Conservation (phyloP, 2,888 invertebrate genomes). For the Chorisops tibialis region DNA sequence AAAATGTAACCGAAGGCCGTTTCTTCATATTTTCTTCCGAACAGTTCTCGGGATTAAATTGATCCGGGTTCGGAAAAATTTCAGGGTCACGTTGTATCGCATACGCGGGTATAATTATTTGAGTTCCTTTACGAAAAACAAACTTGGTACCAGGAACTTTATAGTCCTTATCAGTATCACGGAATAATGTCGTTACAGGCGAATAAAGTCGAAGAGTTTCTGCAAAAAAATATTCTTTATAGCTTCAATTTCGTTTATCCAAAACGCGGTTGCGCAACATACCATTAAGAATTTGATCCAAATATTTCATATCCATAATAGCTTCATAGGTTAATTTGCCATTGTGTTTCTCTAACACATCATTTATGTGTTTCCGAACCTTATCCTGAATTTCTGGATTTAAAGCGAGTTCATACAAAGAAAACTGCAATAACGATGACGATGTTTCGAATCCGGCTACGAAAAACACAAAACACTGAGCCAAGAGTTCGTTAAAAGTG, state of each 20-base stretch:
- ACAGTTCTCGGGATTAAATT: constrained; percentile 47
- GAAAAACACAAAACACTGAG: constrained; percentile 55
- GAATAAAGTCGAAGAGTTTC: constrained; percentile 50
- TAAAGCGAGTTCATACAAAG: constrained; percentile 50
- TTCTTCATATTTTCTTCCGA: constrained; percentile 35
- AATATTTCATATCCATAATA: constrained; percentile 47
- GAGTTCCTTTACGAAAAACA: constrained; percentile 37
- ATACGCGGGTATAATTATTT: constrained; percentile 37
- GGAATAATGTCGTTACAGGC: constrained; percentile 41
- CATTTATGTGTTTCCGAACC: constrained; percentile 46
- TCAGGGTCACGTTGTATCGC: constrained; percentile 44
- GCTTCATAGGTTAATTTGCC: constrained; percentile 49
- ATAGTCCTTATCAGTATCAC: constrained; percentile 39
- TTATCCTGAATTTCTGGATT: constrained; percentile 50
- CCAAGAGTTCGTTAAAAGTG: constrained; percentile 49
- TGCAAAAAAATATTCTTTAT: constrained; percentile 32
- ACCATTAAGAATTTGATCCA: constrained; percentile 50
- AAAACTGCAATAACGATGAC: constrained; percentile 47
- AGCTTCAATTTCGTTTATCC: background rate
- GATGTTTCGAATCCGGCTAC: constrained; percentile 55
- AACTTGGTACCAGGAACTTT: constrained; percentile 36
- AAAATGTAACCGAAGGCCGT: constrained; percentile 12
- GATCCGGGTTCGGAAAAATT: constrained; percentile 43
- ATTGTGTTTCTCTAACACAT: constrained; percentile 41
- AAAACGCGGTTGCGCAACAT: background rate